Base-by-base conservation (phyloP, 2,113 vertebrate genomes). In the Hippocampus comes region DNA sequence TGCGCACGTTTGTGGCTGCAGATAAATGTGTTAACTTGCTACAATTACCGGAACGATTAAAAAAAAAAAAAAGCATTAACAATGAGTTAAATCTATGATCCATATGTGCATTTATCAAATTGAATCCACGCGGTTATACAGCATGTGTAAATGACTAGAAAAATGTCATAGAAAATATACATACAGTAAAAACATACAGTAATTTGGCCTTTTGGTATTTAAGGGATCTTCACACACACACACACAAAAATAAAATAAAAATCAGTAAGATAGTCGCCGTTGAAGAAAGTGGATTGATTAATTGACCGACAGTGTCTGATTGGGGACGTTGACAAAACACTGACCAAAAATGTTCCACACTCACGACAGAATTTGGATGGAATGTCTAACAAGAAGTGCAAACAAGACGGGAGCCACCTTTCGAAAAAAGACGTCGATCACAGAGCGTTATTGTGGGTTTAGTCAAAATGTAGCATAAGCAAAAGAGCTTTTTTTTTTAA, bases 111-210 rank as follows among this genome's bases (percentile, higher is more conserved):
- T 84, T 89, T 43, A 93, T 94, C 93, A 92, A 90, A 87, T 79
- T 74, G 76, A 76, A 72, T 76, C 70, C 70, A 91, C 89, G 90
- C 86, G 92, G 90, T 91, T 92, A 71, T 84, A 92, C 42, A 67
- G 17, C 87, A 93, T 91, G 77, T 89, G 83, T 88, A 87, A 90
- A 90, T 92, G 92, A 94, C 95, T 96, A 95, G 91, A 96, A 97
- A 57, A 98, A 95, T 89, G 92, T 90, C 84, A 92, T 96, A 96
- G 94, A 97, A 98, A 96, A 97, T 96, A 98, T 95, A 95, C 96
- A 95, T 95, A 94, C 21, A 43, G 63, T 98, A 95, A 95, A 95
- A 93, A 94, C 93, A 93, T 98, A 96, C 94, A 96, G 93, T 97
- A 97, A 93, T 96, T 97, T 96, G 95, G 95, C 95, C 94, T 95